Evolutionary conservation across 2,888 invertebrate genomes (phyloP).

Genomic region (Agriopis aurantiaria): DNA sequence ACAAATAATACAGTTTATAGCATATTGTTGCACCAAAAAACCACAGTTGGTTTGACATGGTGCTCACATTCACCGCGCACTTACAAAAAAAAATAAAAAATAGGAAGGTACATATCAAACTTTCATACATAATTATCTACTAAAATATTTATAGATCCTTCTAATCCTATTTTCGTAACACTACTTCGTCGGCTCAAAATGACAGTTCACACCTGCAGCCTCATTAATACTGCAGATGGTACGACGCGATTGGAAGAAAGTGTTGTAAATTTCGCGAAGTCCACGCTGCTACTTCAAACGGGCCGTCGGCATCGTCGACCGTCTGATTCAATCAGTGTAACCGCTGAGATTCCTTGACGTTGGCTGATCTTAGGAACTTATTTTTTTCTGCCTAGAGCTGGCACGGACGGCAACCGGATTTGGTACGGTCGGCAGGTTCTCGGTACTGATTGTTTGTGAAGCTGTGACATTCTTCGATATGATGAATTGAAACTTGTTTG

Average conservation of each 20-base stretch:
- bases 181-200: slow-evolving; percentile 30
- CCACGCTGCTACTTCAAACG: slow-evolving; percentile 53
- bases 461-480: slow-evolving; percentile 31
- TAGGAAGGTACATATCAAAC: too few species aligned
- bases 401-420: slow-evolving; percentile 51
- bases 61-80: too few species aligned
- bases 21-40: too few species aligned
- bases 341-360: slow-evolving; percentile 47
- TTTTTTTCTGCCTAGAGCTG: slow-evolving; percentile 40
- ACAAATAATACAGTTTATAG: too few species aligned
- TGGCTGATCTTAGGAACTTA: slow-evolving; percentile 42
- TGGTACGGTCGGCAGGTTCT: slow-evolving; percentile 32
- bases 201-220: slow-evolving; percentile 55
- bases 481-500: slow-evolving; percentile 14
- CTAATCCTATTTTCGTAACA: slow-evolving; percentile 29
- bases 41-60: too few species aligned
- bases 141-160: too few species aligned
- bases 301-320: slow-evolving; percentile 37
- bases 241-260: slow-evolving; percentile 57
- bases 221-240: slow-evolving; percentile 63
- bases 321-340: slow-evolving; percentile 37
- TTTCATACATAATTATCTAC: too few species aligned
- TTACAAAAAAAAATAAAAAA: too few species aligned
- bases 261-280: slow-evolving; percentile 53
- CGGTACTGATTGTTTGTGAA: slow-evolving; percentile 49